Evolutionary conservation across 2,113 vertebrate genomes (phyloP).

Genomic region (Grallaria varia): DNA sequence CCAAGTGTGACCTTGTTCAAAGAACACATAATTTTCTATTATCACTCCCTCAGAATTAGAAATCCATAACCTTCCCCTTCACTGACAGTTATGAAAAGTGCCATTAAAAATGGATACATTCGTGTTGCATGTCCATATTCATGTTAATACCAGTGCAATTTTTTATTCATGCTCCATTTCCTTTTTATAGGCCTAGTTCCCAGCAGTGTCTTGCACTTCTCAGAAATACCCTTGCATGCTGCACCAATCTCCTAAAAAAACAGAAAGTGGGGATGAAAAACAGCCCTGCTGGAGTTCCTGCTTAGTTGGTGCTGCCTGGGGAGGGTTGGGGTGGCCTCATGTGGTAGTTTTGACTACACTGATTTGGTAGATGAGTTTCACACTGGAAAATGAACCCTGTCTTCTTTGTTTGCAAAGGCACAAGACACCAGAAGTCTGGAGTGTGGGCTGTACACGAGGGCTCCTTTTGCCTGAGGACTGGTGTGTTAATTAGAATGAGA

Average conservation of each 20-base stretch:
- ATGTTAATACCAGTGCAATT: not conserved
- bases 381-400: not conserved
- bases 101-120: not conserved
- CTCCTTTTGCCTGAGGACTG: constrained; percentile 12
- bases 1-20: not conserved
- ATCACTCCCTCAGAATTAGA: not conserved
- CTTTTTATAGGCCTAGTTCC: not conserved
- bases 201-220: not conserved
- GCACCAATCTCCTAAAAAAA: not conserved
- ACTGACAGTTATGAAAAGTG: not conserved
- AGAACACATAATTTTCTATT: not conserved
- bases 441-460: not conserved
- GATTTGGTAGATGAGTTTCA: not conserved
- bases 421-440: not conserved
- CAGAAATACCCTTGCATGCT: not conserved
- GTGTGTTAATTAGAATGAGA: constrained; percentile 34
- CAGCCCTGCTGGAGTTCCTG: not conserved
- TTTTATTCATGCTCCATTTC: constrained; percentile 33
- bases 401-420: not conserved
- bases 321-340: not conserved
- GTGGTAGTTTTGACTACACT: not conserved
- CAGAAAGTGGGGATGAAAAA: not conserved
- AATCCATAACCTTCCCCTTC: not conserved
- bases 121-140: not conserved
- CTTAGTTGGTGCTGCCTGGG: not conserved